These are phyloP conservation scores for Periphyllus acericola DNA, from an alignment of 2,888 invertebrate species.

Conservation along the genomic window DNA sequence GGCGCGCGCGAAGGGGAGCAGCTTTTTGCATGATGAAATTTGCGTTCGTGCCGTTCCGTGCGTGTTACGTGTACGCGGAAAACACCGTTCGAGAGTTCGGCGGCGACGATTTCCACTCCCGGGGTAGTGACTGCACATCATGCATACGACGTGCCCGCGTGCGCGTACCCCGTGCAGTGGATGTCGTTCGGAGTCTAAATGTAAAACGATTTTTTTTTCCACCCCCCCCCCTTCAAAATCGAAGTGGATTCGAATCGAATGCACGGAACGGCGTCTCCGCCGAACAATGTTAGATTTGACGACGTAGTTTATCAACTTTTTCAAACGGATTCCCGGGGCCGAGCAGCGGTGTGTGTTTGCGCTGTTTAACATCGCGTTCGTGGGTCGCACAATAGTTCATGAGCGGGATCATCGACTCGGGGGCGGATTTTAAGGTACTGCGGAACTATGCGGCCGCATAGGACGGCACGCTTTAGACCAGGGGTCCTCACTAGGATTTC, in stretches of 20 bases:
- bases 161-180: too few relatives aligned
- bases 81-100: constrained; percentile 5
- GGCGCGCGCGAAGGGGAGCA: background rate
- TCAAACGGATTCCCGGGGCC: background rate
- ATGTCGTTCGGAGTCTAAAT: background rate
- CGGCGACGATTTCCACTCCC: background rate
- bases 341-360: background rate
- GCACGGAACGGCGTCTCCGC: background rate
- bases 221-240: background rate
- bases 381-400: too few relatives aligned
- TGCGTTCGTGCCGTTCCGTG: background rate
- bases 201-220: constrained; percentile 2
- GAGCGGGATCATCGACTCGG: too few relatives aligned
- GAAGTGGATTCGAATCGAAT: constrained; percentile 12
- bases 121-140: background rate
- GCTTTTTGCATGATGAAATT: constrained; percentile 47
- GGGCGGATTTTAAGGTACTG: too few relatives aligned
- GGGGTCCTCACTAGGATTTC: too few relatives aligned
- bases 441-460: too few relatives aligned
- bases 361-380: background rate
- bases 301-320: background rate
- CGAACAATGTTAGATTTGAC: background rate
- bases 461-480: too few relatives aligned
- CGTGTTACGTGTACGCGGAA: background rate
- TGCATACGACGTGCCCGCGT: too few relatives aligned